Percentiles rank a stretch among this genome's conserved stretches.
These are phyloP conservation scores for Palythoa heliodiscus DNA, from an alignment of 92 coral and sea anemone genomes.

Conservation along the genomic window DNA sequence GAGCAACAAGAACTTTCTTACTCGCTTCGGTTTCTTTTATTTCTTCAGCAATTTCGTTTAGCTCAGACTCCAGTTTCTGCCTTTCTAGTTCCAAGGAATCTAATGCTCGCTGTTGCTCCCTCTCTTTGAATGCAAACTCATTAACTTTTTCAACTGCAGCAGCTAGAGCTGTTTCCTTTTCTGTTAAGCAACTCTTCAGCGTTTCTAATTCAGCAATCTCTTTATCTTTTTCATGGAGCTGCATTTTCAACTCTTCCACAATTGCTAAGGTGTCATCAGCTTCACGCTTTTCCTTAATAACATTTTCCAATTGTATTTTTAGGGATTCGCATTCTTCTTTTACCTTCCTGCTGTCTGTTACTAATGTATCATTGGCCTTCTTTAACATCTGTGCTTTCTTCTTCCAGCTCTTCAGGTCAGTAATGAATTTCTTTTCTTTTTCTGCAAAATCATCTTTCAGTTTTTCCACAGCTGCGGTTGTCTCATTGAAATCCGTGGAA, in stretches of 20 bases:
- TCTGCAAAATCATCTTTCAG: conserved; percentile 62
- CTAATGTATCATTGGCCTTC: conserved; percentile 61
- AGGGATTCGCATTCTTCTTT: conserved; percentile 59
- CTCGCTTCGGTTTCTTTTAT: conserved; percentile 40
- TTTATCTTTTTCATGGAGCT: conserved; percentile 31
- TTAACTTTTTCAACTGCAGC: conserved; percentile 35
- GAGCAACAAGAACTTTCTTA: conserved; percentile 35
- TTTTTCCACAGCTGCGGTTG: conserved; percentile 62
- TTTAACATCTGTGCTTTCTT: conserved; percentile 73
- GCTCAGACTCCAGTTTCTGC: conserved; percentile 53
- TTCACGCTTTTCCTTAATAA: conserved; percentile 30
- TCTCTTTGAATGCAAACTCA: conserved; percentile 36
- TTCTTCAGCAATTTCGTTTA: conserved; percentile 56
- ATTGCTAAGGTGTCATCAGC: background rate
- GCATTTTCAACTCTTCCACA: conserved; percentile 29
- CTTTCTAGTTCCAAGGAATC: conserved; percentile 47
- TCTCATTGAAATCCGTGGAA: conserved; percentile 68
- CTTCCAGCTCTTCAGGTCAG: conserved; percentile 67
- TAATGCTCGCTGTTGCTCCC: conserved; percentile 38
- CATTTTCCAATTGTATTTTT: conserved; percentile 44
- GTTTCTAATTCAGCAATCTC: conserved; percentile 36
- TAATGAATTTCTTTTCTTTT: conserved; percentile 53
- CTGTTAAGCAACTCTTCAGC: conserved; percentile 31
- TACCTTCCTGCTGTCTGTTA: conserved; percentile 62
- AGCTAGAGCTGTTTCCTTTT: conserved; percentile 43